phyloP scores from a whole-genome alignment of 2,113 vertebrate genomes.

The Microtus richardsoni region DNA sequence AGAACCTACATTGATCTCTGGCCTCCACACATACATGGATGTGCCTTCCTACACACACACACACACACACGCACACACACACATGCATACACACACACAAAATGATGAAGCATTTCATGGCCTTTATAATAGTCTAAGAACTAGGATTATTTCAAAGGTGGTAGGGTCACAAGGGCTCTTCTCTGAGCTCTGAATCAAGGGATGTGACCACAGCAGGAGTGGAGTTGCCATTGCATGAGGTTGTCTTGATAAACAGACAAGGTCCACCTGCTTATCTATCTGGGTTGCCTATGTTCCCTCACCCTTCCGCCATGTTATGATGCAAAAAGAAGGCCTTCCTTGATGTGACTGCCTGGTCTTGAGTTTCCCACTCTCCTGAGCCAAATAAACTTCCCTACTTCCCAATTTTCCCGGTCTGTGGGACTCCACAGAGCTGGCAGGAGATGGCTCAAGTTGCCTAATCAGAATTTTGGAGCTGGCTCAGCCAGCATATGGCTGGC shows the following conservation, averaged over 20 bases:
- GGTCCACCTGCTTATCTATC: background rate
- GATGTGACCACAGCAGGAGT: background rate
- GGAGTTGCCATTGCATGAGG: background rate
- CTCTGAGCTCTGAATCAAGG: no score
- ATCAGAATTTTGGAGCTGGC: background rate
- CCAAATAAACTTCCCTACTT: background rate
- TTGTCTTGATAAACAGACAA: background rate
- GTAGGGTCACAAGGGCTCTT: background rate
- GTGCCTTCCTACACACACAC: background rate
- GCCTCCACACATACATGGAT: background rate
- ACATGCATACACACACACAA: no score
- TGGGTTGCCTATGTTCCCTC: no score
- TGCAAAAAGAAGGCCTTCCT: background rate
- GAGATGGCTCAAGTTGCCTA: background rate
- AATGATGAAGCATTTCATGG: background rate
- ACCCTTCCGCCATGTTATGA: background rate
- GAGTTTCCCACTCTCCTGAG: background rate
- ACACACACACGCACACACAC: no score
- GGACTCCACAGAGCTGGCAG: rapidly evolving
- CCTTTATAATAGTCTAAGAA: background rate
- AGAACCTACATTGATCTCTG: background rate
- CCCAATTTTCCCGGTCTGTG: background rate
- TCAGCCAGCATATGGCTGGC: background rate
- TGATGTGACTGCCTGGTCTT: background rate
- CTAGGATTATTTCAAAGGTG: background rate